Percentiles rank a stretch among this genome's conserved stretches.
These are phyloP conservation scores for Drosophila sordidapex DNA, from an alignment of 2,888 invertebrate genomes.

Conservation along the genomic window DNA sequence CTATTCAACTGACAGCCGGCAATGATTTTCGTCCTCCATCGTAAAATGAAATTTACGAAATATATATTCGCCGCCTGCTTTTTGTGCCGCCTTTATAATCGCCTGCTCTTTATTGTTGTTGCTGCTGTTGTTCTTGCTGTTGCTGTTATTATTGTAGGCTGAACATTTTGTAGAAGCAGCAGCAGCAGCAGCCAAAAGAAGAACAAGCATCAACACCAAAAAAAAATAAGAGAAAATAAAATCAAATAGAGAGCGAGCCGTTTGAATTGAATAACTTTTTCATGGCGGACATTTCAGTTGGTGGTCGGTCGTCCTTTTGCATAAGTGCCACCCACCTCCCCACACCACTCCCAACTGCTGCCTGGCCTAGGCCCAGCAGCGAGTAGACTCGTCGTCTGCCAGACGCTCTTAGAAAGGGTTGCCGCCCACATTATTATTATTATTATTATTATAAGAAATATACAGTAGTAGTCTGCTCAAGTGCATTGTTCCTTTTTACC, in stretches of 20 bases:
- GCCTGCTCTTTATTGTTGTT: slow-evolving; percentile 22
- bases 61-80: slow-evolving; percentile 40
- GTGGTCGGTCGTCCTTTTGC: slow-evolving; percentile 46
- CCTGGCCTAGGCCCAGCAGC: slow-evolving; percentile 16
- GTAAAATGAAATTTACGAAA: slow-evolving; percentile 79
- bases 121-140: slow-evolving; percentile 1
- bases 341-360: background rate
- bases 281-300: slow-evolving; percentile 16
- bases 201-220: slow-evolving; percentile 8
- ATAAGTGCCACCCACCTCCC: slow-evolving; percentile 43
- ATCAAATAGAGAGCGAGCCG: slow-evolving; percentile 27
- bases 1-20: slow-evolving; percentile 64
- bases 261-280: slow-evolving; percentile 69
- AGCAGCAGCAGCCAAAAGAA: slow-evolving; percentile 16
- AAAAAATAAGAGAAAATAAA: slow-evolving; percentile 11
- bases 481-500: background rate
- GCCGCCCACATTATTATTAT: slow-evolving; percentile 50
- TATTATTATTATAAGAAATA: slow-evolving; percentile 29
- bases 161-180: slow-evolving; percentile 30
- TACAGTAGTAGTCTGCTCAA: slow-evolving; percentile 5
- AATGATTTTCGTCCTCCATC: slow-evolving; percentile 75
- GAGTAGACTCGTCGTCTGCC: slow-evolving; percentile 44
- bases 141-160: slow-evolving; percentile 23
- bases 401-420: slow-evolving; percentile 63
- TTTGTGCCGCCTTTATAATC: slow-evolving; percentile 9